These are phyloP conservation scores for Bombus fervidus DNA, from an alignment of 1,140 invertebrate species.

Conservation along the genomic window DNA sequence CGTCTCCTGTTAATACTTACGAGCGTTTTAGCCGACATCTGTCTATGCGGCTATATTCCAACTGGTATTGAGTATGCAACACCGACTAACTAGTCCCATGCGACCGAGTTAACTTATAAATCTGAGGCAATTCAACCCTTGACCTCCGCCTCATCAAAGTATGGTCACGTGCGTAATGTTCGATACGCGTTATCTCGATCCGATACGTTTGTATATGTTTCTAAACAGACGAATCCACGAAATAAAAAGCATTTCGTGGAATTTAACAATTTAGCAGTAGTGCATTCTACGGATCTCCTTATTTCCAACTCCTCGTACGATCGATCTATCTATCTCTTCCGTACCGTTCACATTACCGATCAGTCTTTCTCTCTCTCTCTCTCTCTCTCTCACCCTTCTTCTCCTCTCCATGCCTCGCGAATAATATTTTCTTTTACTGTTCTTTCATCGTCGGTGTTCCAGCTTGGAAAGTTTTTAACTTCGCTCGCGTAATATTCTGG, in stretches of 20 bases:
- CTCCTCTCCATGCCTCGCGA: not conserved
- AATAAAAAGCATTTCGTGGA: conserved; percentile 11
- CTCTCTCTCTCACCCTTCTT: not conserved
- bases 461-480: not conserved
- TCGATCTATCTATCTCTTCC: not conserved
- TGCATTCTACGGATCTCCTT: not conserved
- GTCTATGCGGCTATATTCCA: conserved; percentile 22
- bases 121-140: conserved; percentile 71
- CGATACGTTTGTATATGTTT: conserved; percentile 27
- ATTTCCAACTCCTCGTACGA: not conserved
- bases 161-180: conserved; percentile 57
- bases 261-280: conserved; percentile 14
- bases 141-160: conserved; percentile 68
- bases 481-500: not conserved
- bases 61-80: conserved; percentile 54
- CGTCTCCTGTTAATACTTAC: conserved; percentile 66
- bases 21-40: conserved; percentile 71
- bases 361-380: not conserved
- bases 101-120: conserved; percentile 77
- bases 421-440: not conserved
- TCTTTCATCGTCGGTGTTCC: not conserved
- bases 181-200: conserved; percentile 51
- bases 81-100: conserved; percentile 66
- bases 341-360: too few relatives aligned
- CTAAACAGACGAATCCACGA: conserved; percentile 26